phyloP scores from a whole-genome alignment of 2,797 vertebrate species.

The Eleutherodactylus coqui region DNA sequence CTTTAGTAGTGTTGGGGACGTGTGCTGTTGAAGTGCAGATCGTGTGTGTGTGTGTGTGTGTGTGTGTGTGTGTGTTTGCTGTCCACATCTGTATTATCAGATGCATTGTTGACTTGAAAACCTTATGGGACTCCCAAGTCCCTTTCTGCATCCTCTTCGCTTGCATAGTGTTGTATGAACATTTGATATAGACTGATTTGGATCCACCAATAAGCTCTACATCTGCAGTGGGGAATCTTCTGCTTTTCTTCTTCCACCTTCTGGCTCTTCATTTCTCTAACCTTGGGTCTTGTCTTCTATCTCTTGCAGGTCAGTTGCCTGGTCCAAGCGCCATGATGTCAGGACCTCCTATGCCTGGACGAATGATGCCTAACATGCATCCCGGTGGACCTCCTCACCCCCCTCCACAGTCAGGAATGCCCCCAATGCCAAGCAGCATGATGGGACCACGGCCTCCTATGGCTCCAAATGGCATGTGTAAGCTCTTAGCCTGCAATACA shows the following conservation, averaged over 20 bases:
- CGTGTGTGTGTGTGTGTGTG: no score
- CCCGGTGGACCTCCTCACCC: conserved; percentile 74
- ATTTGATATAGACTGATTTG: no score
- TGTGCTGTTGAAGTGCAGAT: no score
- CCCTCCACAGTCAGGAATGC: conserved; percentile 76
- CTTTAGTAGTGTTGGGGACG: no score
- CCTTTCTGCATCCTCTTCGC: no score
- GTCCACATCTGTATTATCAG: no score
- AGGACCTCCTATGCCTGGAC: conserved; percentile 82
- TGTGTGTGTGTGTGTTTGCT: no score
- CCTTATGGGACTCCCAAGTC: no score
- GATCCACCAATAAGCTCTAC: no score
- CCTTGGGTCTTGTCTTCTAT: not conserved
- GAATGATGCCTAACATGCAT: conserved; percentile 74
- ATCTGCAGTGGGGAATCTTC: not conserved
- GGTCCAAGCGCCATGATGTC: conserved; percentile 74
- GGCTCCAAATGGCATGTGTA: conserved; percentile 94
- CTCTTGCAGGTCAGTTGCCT: conserved; percentile 74
- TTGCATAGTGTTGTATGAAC: no score
- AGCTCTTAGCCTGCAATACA: conserved; percentile 70
- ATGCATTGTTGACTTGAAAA: no score
- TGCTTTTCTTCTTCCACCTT: not conserved
- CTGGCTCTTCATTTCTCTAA: not conserved
- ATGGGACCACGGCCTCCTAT: conserved; percentile 87
- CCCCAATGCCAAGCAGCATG: conserved; percentile 78